These are phyloP conservation scores for Lepisosteus oculatus DNA, from an alignment of 2,113 vertebrate genomes.

Conservation along the genomic window DNA sequence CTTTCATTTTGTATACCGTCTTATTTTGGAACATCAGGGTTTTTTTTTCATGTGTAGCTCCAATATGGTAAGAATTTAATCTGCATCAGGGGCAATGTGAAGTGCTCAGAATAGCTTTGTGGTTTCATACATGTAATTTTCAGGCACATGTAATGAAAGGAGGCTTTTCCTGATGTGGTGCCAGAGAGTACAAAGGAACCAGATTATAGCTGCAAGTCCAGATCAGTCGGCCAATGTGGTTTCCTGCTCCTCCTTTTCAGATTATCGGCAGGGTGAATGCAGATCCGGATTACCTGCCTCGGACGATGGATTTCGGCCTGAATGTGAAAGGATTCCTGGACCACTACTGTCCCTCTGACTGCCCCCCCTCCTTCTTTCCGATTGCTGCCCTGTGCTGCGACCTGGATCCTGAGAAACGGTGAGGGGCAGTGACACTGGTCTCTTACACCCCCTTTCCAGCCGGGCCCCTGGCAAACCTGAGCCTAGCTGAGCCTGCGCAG, in stretches of 20 bases:
- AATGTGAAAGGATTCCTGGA: constrained; percentile 91
- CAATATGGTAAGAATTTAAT: no score
- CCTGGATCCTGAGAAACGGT: constrained; percentile 92
- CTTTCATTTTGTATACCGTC: no score
- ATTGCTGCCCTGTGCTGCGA: constrained; percentile 89
- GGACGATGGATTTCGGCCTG: constrained; percentile 88
- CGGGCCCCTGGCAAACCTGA: no score
- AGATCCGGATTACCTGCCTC: constrained; percentile 92
- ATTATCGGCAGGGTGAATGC: constrained; percentile 94
- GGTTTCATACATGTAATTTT: no score
- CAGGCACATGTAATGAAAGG: constrained; percentile 31
- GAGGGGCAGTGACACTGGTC: constrained; percentile 27
- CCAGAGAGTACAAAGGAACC: constrained; percentile 4
- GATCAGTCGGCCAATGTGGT: no score
- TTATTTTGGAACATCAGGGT: no score
- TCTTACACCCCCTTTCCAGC: no score
- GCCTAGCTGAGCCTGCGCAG: no score
- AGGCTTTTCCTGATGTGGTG: constrained; percentile 40
- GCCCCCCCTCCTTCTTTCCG: constrained; percentile 88
- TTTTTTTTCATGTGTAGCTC: no score
- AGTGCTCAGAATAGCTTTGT: no score
- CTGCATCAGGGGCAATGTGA: no score
- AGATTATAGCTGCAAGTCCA: constrained; percentile 6
- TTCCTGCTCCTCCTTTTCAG: constrained; percentile 43
- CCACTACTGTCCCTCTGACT: constrained; percentile 80